phyloP scores from a whole-genome alignment of 2,888 invertebrate species.

The Gibbula magus region DNA sequence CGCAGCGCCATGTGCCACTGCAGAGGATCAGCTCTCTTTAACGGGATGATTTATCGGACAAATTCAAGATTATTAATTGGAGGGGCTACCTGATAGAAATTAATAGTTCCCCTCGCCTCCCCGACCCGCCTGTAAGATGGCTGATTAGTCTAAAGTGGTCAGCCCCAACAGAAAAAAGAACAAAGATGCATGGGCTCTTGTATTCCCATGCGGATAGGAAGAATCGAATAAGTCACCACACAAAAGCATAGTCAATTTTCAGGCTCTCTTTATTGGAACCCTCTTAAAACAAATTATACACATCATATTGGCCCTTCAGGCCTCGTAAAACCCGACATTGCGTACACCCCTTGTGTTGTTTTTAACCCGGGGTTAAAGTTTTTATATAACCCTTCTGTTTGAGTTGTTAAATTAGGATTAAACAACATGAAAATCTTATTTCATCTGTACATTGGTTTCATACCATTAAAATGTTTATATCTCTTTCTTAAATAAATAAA shows the following conservation, averaged over 20 bases:
- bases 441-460: too few species aligned
- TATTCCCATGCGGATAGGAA: slow-evolving; percentile 1
- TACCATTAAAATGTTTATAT: too few species aligned
- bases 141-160: slow-evolving; percentile 29
- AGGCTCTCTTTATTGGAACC: slow-evolving; percentile 21
- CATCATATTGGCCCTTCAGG: slow-evolving; percentile 22
- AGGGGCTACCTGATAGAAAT: slow-evolving; percentile 40
- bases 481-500: too few species aligned
- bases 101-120: slow-evolving; percentile 28
- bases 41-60: slow-evolving; percentile 52
- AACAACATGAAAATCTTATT: too few species aligned
- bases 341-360: slow-evolving; percentile 10
- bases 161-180: slow-evolving; percentile 26
- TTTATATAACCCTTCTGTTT: too few species aligned
- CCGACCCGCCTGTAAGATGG: neutral
- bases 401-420: too few species aligned
- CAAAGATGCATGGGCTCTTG: neutral
- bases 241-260: neutral
- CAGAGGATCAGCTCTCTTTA: slow-evolving; percentile 39
- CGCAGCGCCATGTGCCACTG: slow-evolving; percentile 17
- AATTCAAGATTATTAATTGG: slow-evolving; percentile 56
- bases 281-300: slow-evolving; percentile 33
- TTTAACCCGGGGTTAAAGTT: neutral
- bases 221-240: slow-evolving; percentile 8
- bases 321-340: slow-evolving; percentile 24